phyloP scores from a whole-genome alignment of 2,888 invertebrate genomes.

The Cetonia aurata region DNA sequence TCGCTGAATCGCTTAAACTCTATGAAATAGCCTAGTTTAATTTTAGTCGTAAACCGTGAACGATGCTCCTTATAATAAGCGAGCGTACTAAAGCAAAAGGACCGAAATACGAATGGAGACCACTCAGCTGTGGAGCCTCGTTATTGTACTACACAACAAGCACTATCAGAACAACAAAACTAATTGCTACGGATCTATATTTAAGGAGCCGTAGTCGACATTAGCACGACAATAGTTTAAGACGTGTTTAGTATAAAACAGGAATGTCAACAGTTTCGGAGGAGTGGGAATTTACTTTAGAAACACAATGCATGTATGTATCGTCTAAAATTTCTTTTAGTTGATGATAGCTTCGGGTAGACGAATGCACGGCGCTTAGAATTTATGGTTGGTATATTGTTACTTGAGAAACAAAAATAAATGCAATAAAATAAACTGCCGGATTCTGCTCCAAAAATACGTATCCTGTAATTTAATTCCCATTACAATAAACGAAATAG shows the following conservation, averaged over 20 bases:
- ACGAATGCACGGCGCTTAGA: no score
- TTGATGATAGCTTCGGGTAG: no score
- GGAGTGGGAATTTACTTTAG: slow-evolving; percentile 1
- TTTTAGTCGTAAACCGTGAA: slow-evolving; percentile 29
- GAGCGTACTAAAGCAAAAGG: slow-evolving; percentile 26
- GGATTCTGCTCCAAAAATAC: no score
- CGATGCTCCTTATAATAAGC: slow-evolving; percentile 28
- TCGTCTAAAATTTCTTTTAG: no score
- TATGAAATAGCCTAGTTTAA: slow-evolving; percentile 32
- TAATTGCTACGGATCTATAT: slow-evolving; percentile 39
- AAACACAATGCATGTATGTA: not conserved
- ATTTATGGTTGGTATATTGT: no score
- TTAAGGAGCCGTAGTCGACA: slow-evolving; percentile 11
- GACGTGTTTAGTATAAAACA: not conserved
- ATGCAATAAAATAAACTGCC: no score
- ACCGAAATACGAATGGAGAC: slow-evolving; percentile 15
- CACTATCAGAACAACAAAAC: slow-evolving; percentile 29
- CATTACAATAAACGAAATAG: no score
- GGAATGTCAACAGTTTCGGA: not conserved
- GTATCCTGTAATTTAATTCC: no score
- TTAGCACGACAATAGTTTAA: slow-evolving; percentile 7
- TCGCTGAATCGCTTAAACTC: slow-evolving; percentile 21
- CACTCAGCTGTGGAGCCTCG: slow-evolving; percentile 28
- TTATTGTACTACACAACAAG: slow-evolving; percentile 5
- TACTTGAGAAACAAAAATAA: no score